These are phyloP conservation scores for Syngnathoides biaculeatus DNA, from an alignment of 2,113 vertebrate genomes.

Conservation along the genomic window DNA sequence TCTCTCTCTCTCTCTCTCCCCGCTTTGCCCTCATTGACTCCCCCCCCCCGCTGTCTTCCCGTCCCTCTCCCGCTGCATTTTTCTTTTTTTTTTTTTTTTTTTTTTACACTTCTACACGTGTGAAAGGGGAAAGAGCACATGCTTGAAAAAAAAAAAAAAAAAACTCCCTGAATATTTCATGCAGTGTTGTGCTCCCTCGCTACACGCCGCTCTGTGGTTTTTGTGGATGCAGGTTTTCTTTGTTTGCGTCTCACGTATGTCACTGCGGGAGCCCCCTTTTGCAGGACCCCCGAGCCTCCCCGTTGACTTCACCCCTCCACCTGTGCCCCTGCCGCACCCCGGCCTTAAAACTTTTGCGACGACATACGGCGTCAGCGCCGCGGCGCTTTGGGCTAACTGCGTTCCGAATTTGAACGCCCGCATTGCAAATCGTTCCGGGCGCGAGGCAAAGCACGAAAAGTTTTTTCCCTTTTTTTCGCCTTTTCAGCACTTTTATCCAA, in stretches of 20 bases:
- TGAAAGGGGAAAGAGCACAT: conserved; percentile 68
- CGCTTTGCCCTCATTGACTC: conserved; percentile 74
- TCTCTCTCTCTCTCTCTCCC: conserved; percentile 33
- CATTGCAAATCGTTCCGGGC: not conserved
- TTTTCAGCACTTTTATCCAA: too few species aligned
- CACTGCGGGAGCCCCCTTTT: not conserved
- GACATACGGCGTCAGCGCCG: not conserved
- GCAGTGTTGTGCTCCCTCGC: conserved; percentile 43
- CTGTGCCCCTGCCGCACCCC: not conserved
- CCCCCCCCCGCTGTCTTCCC: conserved; percentile 39
- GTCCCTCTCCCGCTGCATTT: conserved; percentile 21
- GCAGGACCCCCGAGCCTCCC: not conserved
- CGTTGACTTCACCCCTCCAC: not conserved
- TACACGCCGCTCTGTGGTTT: not conserved
- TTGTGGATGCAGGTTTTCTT: conserved; percentile 11
- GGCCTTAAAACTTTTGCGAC: not conserved
- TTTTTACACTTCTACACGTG: conserved; percentile 64
- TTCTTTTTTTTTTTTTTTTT: conserved; percentile 54
- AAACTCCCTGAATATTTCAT: conserved; percentile 76
- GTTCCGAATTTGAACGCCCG: not conserved
- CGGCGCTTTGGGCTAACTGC: not conserved
- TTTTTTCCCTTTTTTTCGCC: too few species aligned
- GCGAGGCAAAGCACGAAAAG: not conserved
- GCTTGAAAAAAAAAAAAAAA: too few species aligned
- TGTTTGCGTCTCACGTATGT: not conserved